Evolutionary conservation across 2,113 vertebrate species (phyloP), one percentile per base, ranked within the genome.

Genomic region (Rhinoderma darwinii): DNA sequence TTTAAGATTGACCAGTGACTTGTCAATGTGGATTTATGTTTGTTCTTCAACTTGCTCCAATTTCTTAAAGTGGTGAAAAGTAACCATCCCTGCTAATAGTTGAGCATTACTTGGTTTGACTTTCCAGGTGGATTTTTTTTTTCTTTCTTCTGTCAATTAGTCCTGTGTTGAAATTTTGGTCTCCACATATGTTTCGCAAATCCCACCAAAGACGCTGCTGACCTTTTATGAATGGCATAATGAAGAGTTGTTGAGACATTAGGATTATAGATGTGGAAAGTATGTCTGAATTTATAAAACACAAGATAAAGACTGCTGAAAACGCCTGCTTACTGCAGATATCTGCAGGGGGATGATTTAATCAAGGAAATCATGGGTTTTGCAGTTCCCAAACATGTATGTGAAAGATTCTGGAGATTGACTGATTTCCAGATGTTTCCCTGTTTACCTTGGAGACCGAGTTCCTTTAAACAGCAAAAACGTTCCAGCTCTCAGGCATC

Each of bases 231-330:
- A 70, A 73, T 72, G 51, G 32, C 50, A 50, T 73, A 81, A 81
- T 81, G 85, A 81, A 81, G 77, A 86, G 47, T 73, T 81, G 85
- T 80, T 86, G 56, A 86, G 77, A 86, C 47, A 59, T 86, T 86
- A 18, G 77, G 85, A 86, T 86, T 86, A 73, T 41, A 50, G 37
- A 59, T 73, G 50, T n/a, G 54, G 37, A 59, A 80, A 72, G 56
- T 72, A 81, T 56, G 44, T 72, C 35, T 81, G 30, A 86, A 54
- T 86, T 79, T 86, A 30, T 50, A 56, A 86, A 79, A 80, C 76
- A 30, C 35, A 25, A 84, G 74, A 68, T 39, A 41, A 72, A 72
- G 74, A 68, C 12, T 25, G 6, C 32, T 50, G 43, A 32, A 27
- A 78, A 84, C 2, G 72, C 20, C 54, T 74, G 35, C 70, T 75